These are phyloP conservation scores for Bufo gargarizans DNA, from an alignment of 2,113 vertebrate species.

Conservation along the genomic window DNA sequence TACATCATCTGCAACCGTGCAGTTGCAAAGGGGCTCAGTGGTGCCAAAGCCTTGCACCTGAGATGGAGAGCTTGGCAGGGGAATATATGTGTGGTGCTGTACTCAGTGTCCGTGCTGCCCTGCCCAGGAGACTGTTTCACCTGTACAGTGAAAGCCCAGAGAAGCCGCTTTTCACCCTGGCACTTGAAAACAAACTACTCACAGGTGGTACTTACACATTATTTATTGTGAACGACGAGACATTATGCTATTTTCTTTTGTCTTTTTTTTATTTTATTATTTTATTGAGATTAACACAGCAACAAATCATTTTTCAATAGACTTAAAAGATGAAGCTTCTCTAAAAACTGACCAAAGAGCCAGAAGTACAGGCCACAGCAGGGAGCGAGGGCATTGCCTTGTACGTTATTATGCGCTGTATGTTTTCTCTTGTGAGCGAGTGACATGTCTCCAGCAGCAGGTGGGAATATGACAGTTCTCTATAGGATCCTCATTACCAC, in stretches of 20 bases:
- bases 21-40: slow-evolving; percentile 22
- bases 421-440: slow-evolving; percentile 48
- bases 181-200: slow-evolving; percentile 49
- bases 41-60: slow-evolving; percentile 54
- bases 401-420: slow-evolving; percentile 50
- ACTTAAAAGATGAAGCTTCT: slow-evolving; percentile 47
- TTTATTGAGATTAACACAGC: slow-evolving; percentile 70
- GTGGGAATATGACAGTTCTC: slow-evolving; percentile 6
- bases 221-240: slow-evolving; percentile 58
- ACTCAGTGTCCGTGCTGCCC: slow-evolving; percentile 45
- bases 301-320: slow-evolving; percentile 65
- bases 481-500: slow-evolving; percentile 24
- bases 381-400: slow-evolving; percentile 64
- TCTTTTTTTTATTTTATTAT: slow-evolving; percentile 69
- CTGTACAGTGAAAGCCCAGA: slow-evolving; percentile 46
- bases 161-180: slow-evolving; percentile 55
- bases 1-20: slow-evolving; percentile 40
- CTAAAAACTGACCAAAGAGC: slow-evolving; percentile 78
- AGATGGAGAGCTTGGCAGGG: slow-evolving; percentile 61
- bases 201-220: slow-evolving; percentile 55
- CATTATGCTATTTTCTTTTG: slow-evolving; percentile 78
- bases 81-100: slow-evolving; percentile 53
- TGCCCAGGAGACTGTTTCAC: slow-evolving; percentile 49
- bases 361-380: slow-evolving; percentile 65
- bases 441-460: slow-evolving; percentile 38